Percentiles rank a stretch among this genome's conserved stretches.
Evolutionary conservation across 2,888 invertebrate species (phyloP).

Genomic region (Trichacis sp.): DNA sequence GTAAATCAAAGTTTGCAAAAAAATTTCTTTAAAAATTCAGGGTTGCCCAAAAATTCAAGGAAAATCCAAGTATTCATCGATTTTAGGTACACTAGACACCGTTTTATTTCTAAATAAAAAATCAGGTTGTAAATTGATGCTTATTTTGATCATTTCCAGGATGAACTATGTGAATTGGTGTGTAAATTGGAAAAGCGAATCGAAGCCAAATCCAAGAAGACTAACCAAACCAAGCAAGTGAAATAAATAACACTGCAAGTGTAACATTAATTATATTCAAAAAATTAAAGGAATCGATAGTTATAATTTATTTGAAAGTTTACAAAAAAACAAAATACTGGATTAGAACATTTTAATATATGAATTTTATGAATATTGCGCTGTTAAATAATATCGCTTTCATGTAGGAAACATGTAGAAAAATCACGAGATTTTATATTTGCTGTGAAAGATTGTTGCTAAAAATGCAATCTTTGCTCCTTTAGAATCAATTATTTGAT

Average conservation of each 20-base stretch:
- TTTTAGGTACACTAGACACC: too few relatives aligned
- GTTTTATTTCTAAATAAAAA: too few relatives aligned
- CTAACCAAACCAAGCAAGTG: conserved; percentile 63
- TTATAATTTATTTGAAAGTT: conserved; percentile 12
- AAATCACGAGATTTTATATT: conserved; percentile 12
- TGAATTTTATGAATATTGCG: background rate
- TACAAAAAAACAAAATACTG: background rate
- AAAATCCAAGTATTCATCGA: too few relatives aligned
- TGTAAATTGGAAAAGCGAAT: conserved; percentile 69
- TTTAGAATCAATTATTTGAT: background rate
- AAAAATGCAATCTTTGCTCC: background rate
- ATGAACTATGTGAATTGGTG: conserved; percentile 69
- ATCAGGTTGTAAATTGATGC: too few relatives aligned
- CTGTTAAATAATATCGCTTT: conserved; percentile 1
- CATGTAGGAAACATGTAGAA: conserved; percentile 24
- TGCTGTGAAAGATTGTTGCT: background rate
- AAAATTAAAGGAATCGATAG: conserved; percentile 5
- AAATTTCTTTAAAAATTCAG: too few relatives aligned
- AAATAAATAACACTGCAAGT: conserved; percentile 47
- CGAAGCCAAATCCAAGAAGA: conserved; percentile 70
- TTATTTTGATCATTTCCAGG: conserved; percentile 51
- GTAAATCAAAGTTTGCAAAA: too few relatives aligned
- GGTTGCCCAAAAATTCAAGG: too few relatives aligned
- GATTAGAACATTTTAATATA: conserved; percentile 1
- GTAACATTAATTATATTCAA: conserved; percentile 18